Evolutionary conservation across 2,797 vertebrate genomes (phyloP).

Genomic region (Sebastiscus tertius): DNA sequence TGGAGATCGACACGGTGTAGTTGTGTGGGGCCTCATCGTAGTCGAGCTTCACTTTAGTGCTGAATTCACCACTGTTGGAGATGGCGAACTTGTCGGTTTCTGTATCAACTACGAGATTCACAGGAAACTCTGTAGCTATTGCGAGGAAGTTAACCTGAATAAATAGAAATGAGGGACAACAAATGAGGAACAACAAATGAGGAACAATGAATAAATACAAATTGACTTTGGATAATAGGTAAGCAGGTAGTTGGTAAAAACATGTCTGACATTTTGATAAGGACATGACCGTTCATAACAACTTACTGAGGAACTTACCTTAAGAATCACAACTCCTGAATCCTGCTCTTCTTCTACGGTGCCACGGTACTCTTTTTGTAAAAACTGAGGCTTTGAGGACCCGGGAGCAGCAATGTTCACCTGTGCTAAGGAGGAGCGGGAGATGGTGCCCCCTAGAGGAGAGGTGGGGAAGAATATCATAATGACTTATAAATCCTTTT

Average conservation of each 20-base stretch:
- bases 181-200: no score
- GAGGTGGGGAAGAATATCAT: constrained; percentile 4
- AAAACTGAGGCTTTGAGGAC: constrained; percentile 77
- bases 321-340: constrained; percentile 56
- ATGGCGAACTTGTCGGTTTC: constrained; percentile 75
- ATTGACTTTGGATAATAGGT: neutral
- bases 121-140: neutral
- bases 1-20: constrained; percentile 76
- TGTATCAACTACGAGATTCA: constrained; percentile 55
- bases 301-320: constrained; percentile 58
- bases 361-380: constrained; percentile 61
- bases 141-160: constrained; percentile 54
- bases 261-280: neutral
- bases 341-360: constrained; percentile 76
- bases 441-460: constrained; percentile 71
- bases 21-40: constrained; percentile 73
- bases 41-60: constrained; percentile 74
- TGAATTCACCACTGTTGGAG: constrained; percentile 61
- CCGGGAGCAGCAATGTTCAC: constrained; percentile 77
- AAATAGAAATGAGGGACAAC: neutral
- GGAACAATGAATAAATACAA: neutral
- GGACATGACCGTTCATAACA: neutral
- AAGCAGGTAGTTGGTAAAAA: neutral
- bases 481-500: neutral
- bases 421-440: constrained; percentile 71